Conservation (phyloP, 1,140 invertebrate species). For the Sitobion miscanthi region DNA sequence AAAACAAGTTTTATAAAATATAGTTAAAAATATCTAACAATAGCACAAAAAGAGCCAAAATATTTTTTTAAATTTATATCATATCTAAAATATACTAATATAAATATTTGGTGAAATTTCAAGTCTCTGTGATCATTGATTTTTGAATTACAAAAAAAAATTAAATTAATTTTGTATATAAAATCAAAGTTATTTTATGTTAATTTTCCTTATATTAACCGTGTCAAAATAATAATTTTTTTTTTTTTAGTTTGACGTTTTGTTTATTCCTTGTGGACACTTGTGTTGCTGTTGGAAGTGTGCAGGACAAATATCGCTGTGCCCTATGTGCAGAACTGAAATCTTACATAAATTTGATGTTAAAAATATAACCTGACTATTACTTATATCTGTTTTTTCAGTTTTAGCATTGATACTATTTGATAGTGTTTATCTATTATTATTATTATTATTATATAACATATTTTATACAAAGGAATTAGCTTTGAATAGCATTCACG, state of each 20-base stretch:
- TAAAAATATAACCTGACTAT: slow-evolving; percentile 33
- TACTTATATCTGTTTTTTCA: background rate
- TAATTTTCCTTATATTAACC: background rate
- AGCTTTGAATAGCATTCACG: background rate
- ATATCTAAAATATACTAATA: too few species aligned
- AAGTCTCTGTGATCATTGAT: too few species aligned
- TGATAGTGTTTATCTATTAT: background rate
- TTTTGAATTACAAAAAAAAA: too few species aligned
- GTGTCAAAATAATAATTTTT: background rate
- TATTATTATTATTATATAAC: background rate
- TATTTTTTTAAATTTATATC: too few species aligned
- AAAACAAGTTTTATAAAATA: too few species aligned
- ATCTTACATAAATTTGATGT: slow-evolving; percentile 30
- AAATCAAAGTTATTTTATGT: background rate
- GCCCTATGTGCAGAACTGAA: slow-evolving; percentile 44
- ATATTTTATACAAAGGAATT: background rate
- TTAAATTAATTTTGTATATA: too few species aligned
- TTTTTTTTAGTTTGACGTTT: slow-evolving; percentile 45
- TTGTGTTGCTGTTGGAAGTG: slow-evolving; percentile 49
- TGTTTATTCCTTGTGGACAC: slow-evolving; percentile 52
- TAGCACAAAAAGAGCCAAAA: too few species aligned
- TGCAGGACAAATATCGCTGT: slow-evolving; percentile 31
- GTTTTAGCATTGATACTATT: background rate
- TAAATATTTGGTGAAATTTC: too few species aligned
- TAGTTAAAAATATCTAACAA: too few species aligned